Conservation (phyloP, 2,888 invertebrate genomes). For the Pocota personata region DNA sequence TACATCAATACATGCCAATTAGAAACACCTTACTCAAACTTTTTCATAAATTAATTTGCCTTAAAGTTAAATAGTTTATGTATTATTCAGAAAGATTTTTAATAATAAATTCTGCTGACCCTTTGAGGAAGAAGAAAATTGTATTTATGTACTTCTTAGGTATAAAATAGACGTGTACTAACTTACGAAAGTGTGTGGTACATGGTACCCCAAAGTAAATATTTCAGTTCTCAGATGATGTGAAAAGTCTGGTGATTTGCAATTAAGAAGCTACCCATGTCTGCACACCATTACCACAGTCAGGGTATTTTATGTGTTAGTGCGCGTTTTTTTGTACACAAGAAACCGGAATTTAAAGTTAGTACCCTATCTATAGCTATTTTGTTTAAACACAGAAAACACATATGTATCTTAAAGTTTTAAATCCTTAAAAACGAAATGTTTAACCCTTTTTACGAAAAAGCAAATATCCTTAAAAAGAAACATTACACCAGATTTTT, state of each 20-base stretch:
- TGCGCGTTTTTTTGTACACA: slow-evolving; percentile 42
- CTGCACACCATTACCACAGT: neutral
- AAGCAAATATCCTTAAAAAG: neutral
- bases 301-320: neutral
- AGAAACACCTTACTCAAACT: slow-evolving; percentile 16
- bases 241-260: neutral
- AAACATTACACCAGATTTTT: slow-evolving; percentile 6
- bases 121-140: neutral
- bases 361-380: slow-evolving; percentile 1
- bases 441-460: neutral
- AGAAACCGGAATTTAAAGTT: slow-evolving; percentile 46
- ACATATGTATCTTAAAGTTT: neutral
- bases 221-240: neutral
- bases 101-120: neutral
- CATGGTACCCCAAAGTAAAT: neutral
- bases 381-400: neutral
- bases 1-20: slow-evolving; percentile 39
- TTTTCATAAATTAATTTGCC: slow-evolving; percentile 6
- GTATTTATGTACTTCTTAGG: slow-evolving; percentile 1
- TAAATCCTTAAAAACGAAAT: neutral
- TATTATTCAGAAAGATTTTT: neutral
- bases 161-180: slow-evolving; percentile 4
- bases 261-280: neutral
- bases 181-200: neutral
- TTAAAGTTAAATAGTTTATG: slow-evolving; percentile 5